Base-by-base conservation (phyloP, 2,113 vertebrate genomes). In the Forbesichthys papilliferus region DNA sequence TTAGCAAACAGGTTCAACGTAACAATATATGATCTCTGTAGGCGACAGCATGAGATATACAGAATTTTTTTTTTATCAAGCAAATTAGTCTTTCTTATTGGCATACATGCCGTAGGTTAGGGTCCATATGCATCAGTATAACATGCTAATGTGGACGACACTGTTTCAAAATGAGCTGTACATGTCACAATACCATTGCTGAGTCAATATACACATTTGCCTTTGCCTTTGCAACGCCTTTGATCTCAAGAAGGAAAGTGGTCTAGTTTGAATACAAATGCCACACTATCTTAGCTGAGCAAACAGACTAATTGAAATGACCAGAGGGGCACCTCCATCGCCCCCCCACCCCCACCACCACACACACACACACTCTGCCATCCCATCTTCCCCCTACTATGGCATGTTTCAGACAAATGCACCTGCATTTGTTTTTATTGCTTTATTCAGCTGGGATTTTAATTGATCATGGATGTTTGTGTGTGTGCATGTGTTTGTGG, bases 251-350 rank as follows among this genome's bases (percentile, higher is more conserved):
- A 34, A 66, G 66, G 74, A 73, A 73, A 69, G 64, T 14, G 48
- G 68, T 66, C 66, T 67, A 68, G 85, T 87, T 89, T 87, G 68
- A 89, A 88, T 88, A 81, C 66, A 86, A 91, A 87, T 78, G 69
- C 66, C 11, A n/a, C 56, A 73, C 67, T 54, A 66, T 82, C 72
- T 80, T 84, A 81, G 79, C 83, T 85, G 84, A 79, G 80, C 80
- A 88, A 89, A 89, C 83, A 84, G 73, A 81, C 5, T 10, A 64
- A 77, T 78, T 75, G 64, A 49, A 69, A 68, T 54, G 78, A 59
- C 63, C 69, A 49, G 63, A 65, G 20, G 3, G 51, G 63, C 54
- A 74, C 71, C 75, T 65, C 64, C 42, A 63, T 82, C 69, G 27
- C 27, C 27, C 27, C 27, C 27, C 27, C 27, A 1, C 27, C 27